Evolutionary conservation across 2,888 invertebrate genomes (phyloP).

Genomic region (Eretmocerus hayati): DNA sequence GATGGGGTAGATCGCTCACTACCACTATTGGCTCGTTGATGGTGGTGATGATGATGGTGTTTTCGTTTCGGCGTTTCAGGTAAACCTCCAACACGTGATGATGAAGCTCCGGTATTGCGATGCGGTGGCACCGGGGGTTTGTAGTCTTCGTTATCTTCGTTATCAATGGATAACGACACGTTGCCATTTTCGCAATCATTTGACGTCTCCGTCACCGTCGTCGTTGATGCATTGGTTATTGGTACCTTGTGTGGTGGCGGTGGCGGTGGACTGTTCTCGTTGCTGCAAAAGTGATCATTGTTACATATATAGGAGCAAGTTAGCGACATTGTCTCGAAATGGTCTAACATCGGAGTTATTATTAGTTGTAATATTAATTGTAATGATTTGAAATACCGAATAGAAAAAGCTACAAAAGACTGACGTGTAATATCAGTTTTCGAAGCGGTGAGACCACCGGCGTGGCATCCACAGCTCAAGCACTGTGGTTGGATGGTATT

Average conservation of each 20-base stretch:
- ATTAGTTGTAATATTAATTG: too few relatives aligned
- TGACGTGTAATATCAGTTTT: too few relatives aligned
- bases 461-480: too few relatives aligned
- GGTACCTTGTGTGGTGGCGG: conserved; percentile 51
- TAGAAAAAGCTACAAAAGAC: too few relatives aligned
- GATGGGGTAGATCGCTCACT: conserved; percentile 29
- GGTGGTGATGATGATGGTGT: conserved; percentile 47
- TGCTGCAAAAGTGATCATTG: too few relatives aligned
- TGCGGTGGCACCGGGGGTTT: conserved; percentile 86
- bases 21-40: conserved; percentile 44
- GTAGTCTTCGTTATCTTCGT: conserved; percentile 53
- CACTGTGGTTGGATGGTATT: too few relatives aligned
- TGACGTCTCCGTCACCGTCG: conserved; percentile 54
- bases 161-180: too few relatives aligned
- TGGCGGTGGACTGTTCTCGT: conserved; percentile 49
- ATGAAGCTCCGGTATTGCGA: conserved; percentile 61
- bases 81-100: conserved; percentile 50
- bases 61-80: conserved; percentile 43
- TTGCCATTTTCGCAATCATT: conserved; percentile 41
- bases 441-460: too few relatives aligned
- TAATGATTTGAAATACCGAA: too few relatives aligned
- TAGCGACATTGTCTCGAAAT: too few relatives aligned
- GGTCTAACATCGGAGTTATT: too few relatives aligned
- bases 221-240: conserved; percentile 29
- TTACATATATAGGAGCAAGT: too few relatives aligned